Percentiles rank a stretch among this genome's conserved stretches.
Conservation (phyloP, 2,888 invertebrate species). For the Drosophila formosana region DNA sequence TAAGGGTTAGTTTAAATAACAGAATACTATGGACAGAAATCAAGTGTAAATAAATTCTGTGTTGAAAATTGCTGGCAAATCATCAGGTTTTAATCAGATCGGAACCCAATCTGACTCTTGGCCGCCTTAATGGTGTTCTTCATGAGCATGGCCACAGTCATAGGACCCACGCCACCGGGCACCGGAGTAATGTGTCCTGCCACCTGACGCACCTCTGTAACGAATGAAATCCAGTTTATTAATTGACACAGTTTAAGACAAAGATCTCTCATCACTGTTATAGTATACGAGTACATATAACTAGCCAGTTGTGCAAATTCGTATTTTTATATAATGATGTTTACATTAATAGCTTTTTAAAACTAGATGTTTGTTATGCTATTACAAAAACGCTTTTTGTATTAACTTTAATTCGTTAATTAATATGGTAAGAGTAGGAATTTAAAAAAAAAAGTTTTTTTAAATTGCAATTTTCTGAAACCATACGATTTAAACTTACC, state of each 20-base stretch:
- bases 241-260: not conserved
- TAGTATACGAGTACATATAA: too few species aligned
- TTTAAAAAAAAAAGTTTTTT: too few species aligned
- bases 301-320: too few species aligned
- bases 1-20: slow-evolving; percentile 54
- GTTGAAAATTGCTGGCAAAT: slow-evolving; percentile 7
- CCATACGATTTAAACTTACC: slow-evolving; percentile 84
- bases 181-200: slow-evolving; percentile 96
- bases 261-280: too few species aligned
- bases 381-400: too few species aligned
- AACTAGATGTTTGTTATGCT: too few species aligned
- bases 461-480: too few species aligned
- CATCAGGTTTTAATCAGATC: not conserved
- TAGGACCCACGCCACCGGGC: slow-evolving; percentile 96
- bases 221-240: not conserved
- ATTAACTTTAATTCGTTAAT: too few species aligned
- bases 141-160: slow-evolving; percentile 98
- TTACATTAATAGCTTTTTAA: too few species aligned
- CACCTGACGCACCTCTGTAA: slow-evolving; percentile 90
- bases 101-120: slow-evolving; percentile 83
- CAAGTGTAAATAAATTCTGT: slow-evolving; percentile 43
- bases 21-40: slow-evolving; percentile 57
- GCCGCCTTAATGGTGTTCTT: slow-evolving; percentile 93
- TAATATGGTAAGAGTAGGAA: too few species aligned
- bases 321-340: too few species aligned